Evolutionary conservation across 2,113 vertebrate species (phyloP), one percentile per base, ranked within the genome.

Genomic region (Aplodontia rufa): DNA sequence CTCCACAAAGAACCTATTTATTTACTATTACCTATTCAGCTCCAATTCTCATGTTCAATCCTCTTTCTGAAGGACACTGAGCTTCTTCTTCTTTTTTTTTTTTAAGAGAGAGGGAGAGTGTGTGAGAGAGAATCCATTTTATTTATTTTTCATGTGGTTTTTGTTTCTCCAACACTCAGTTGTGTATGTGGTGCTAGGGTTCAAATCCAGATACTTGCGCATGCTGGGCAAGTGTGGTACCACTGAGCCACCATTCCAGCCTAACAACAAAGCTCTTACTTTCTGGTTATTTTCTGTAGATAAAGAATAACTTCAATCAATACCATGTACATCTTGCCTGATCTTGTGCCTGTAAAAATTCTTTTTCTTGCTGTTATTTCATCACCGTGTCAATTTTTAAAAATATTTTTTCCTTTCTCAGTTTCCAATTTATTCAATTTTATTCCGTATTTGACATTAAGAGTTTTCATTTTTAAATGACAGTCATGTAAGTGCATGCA

Each of bases 361-460:
- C 55, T 92, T 74, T 35, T 32, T 92, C 45, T 95, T 93, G n/a
- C 32, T 93, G 28, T 87, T 89, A 66, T 5, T 95, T 96, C 42
- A 87, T 68, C 37, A 19, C 58, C 17, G 66, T 91, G 47, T 47
- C 62, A 91, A 91, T 13, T 91, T 87, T 10, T n/a, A 17, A 83
- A 92, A 60, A 78, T 55, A 86, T 45, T 71, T 79, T 92, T 14
- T 78, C 68, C 30, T 94, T 8, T 13, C 24, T 91, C 60, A 32
- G 35, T 93, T 94, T 91, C 82, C 51, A 35, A 55, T 81, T 94
- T 95, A 89, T 66, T 92, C 82, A 82, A 66, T 72, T 96, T 80
- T 11, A 84, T 6, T 26, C 13, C 24, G 26, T 66, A 81, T 62
- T 90, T 96, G 87, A 76, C 42, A 74, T 80, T 89, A 91, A 91